Evolutionary conservation across 2,888 invertebrate genomes (phyloP).

Genomic region (Prosopocoilus inquinatus): DNA sequence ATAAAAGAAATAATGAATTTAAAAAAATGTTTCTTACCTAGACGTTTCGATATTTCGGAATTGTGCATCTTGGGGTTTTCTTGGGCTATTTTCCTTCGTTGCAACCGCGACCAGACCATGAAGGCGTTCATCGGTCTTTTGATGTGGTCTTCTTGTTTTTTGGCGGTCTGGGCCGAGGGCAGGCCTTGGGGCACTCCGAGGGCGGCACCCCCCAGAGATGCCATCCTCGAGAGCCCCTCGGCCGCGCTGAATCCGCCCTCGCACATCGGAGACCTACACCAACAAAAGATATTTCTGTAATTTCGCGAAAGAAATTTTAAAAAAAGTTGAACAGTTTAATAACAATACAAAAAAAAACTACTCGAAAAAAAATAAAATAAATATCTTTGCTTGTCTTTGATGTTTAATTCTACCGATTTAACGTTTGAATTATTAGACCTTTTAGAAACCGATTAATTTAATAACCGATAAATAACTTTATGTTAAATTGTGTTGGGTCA

Average conservation of each 20-base stretch:
- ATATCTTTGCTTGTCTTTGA: too few relatives aligned
- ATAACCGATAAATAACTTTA: too few relatives aligned
- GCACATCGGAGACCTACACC: conserved; percentile 70
- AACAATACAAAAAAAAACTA: too few relatives aligned
- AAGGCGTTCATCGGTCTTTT: conserved; percentile 98
- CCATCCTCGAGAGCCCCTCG: conserved; percentile 61
- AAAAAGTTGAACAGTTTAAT: too few relatives aligned
- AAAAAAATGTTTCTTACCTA: conserved; percentile 62
- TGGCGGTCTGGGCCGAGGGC: conserved; percentile 53
- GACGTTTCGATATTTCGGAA: conserved; percentile 91
- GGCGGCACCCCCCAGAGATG: conserved; percentile 55
- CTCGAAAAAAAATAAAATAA: too few relatives aligned
- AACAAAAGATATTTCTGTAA: not conserved
- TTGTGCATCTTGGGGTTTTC: conserved; percentile 99
- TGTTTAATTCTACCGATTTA: too few relatives aligned
- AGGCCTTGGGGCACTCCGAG: conserved; percentile 59
- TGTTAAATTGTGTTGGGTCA: too few relatives aligned
- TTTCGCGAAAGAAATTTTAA: too few relatives aligned
- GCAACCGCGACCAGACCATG: conserved; percentile 96
- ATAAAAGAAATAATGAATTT: too few relatives aligned
- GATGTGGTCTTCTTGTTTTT: conserved; percentile 81
- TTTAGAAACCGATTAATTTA: too few relatives aligned
- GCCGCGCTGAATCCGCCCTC: conserved; percentile 64
- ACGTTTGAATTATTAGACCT: too few relatives aligned
- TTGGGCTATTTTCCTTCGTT: conserved; percentile 92